Conservation (phyloP, 2,113 vertebrate genomes). For the Canis aureus region DNA sequence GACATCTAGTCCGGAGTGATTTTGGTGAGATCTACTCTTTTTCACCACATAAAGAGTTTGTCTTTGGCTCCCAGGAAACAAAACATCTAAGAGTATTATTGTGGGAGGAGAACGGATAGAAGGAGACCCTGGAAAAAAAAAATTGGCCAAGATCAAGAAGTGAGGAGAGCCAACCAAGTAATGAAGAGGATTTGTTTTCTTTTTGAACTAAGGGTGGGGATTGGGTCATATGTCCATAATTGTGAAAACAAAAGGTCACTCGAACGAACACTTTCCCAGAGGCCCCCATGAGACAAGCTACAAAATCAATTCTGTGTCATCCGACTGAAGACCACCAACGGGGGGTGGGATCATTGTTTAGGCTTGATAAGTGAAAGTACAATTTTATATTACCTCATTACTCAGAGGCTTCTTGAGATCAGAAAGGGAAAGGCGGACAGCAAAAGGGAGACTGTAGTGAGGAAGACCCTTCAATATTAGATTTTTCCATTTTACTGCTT, state of each 20-base stretch:
- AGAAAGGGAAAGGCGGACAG: neutral
- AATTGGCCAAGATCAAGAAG: slow-evolving; percentile 31
- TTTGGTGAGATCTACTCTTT: slow-evolving; percentile 52
- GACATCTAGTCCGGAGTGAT: slow-evolving; percentile 62
- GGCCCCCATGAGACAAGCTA: neutral
- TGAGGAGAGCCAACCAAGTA: neutral
- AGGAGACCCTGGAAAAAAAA: neutral
- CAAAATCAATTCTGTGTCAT: neutral
- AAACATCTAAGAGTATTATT: slow-evolving; percentile 55
- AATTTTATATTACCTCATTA: neutral
- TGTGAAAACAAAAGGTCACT: slow-evolving; percentile 57
- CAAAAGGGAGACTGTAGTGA: neutral
- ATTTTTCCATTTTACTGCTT: neutral
- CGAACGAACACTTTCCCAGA: slow-evolving; percentile 41
- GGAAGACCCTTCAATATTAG: neutral
- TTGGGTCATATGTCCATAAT: slow-evolving; percentile 47
- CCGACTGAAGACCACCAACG: neutral
- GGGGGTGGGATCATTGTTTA: neutral
- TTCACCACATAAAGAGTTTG: slow-evolving; percentile 32
- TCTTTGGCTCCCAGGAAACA: slow-evolving; percentile 43
- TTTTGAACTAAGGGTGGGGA: slow-evolving; percentile 53
- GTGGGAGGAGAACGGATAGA: slow-evolving; percentile 57
- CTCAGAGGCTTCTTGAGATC: neutral
- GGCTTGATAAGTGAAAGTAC: neutral
- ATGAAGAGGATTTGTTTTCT: slow-evolving; percentile 50